A percentile compares a stretch with the other conserved stretches of the same genome.
phyloP scores from a whole-genome alignment of 2,888 invertebrate species.

The Aleiodes leptofemur region DNA sequence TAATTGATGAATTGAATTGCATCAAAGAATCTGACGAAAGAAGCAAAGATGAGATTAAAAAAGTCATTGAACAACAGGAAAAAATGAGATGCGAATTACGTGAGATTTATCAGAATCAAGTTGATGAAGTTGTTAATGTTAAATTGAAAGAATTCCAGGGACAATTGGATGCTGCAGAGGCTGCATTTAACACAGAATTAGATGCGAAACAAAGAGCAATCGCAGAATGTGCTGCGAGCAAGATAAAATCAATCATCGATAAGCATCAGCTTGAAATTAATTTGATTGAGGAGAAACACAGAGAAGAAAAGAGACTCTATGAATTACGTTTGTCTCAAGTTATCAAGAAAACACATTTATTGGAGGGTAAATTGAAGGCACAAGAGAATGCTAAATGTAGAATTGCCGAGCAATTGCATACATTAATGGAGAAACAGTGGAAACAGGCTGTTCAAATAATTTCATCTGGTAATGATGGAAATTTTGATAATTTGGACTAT shows the following conservation, averaged over 20 bases:
- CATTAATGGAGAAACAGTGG: slow-evolving; percentile 89
- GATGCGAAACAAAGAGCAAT: slow-evolving; percentile 81
- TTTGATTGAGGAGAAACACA: slow-evolving; percentile 86
- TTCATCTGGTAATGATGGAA: slow-evolving; percentile 65
- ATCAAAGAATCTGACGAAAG: slow-evolving; percentile 75
- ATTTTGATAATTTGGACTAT: slow-evolving; percentile 62
- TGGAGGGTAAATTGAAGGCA: slow-evolving; percentile 79
- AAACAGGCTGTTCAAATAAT: slow-evolving; percentile 85
- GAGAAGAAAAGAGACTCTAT: slow-evolving; percentile 85
- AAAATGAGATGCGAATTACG: slow-evolving; percentile 83
- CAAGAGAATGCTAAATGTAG: slow-evolving; percentile 79
- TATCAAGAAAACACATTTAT: slow-evolving; percentile 80
- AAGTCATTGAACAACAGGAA: slow-evolving; percentile 78
- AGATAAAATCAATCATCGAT: slow-evolving; percentile 83
- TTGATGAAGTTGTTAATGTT: slow-evolving; percentile 85
- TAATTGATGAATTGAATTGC: slow-evolving; percentile 77
- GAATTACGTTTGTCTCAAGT: slow-evolving; percentile 84
- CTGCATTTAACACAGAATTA: slow-evolving; percentile 80
- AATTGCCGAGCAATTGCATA: slow-evolving; percentile 85
- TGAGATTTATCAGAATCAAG: slow-evolving; percentile 87
- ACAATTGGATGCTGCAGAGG: slow-evolving; percentile 84
- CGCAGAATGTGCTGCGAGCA: slow-evolving; percentile 83
- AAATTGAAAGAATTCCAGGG: slow-evolving; percentile 87
- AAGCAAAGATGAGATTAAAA: slow-evolving; percentile 69
- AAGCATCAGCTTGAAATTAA: slow-evolving; percentile 86